Base-by-base conservation (phyloP, 2,888 invertebrate species). In the Tuta absoluta region DNA sequence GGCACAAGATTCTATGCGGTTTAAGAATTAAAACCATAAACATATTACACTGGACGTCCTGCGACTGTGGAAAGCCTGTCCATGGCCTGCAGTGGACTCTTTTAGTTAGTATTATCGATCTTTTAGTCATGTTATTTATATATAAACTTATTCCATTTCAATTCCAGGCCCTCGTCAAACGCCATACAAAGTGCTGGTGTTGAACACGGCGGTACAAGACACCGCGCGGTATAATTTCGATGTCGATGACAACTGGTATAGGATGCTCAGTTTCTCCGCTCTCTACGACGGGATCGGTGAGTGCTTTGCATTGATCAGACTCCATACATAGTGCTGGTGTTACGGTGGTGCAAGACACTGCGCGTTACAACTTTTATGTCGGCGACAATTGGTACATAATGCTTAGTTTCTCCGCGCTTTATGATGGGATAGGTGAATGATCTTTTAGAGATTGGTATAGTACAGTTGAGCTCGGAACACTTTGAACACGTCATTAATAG, bases 371-470 rank as follows among this genome's bases (percentile, higher is more conserved):
- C 56, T 85, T 92, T 66, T 93, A 92, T 57, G 78, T 93, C 0
- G 93, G 94, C 51, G 93, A 93, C 21, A 87, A 87, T 65, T 96
- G 95, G 94, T 94, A 95, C 79, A 93, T 95, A 75, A 94, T 96
- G 87, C 80, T 96, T 1, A 93, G 94, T 14, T 89, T 95, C 63
- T 93, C 94, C 0, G 84, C 92, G 1, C 91, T 92, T 72, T 90
- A 93, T 64, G 91, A 93, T 65, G 85, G 93, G 57, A 94, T 94
- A 73, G 92, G 88, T 87, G 68, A 69, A 41, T 48, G 7, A 1
- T 60, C 33, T 1, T 41, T n/a, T n/a, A n/a, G n/a, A n/a, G n/a
- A n/a, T n/a, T n/a, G n/a, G n/a, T n/a, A n/a, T n/a, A n/a, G n/a
- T n/a, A n/a, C n/a, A n/a, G n/a, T n/a, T n/a, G n/a, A n/a, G n/a